Base-by-base conservation (phyloP, 1,140 invertebrate genomes). In the Eubasilissa regina region DNA sequence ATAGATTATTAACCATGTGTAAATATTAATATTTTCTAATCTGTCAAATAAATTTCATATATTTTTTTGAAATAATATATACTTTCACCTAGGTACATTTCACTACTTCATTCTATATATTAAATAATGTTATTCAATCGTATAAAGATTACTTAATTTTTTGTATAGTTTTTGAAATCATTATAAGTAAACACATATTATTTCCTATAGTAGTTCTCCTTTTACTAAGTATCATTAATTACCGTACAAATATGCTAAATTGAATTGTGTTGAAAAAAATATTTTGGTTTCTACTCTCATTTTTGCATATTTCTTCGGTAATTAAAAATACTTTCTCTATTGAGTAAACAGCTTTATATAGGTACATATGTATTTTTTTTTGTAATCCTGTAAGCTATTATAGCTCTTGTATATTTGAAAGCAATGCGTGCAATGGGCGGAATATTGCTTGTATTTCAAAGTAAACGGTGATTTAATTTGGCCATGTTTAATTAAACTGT, bases 401-500 rank as follows among this genome's bases (percentile, higher is more conserved):
- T 51, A 51, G 19, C 10, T 21, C 11, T 25, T 64, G 60, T 64
- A 64, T 21, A 64, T 35, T 51, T 64, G 60, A 64, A 12, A 13
- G 60, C 60, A 25, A 43, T n/a, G 35, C 35, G 19, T 43, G 35
- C 35, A 43, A 64, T 35, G 11, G 9, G 35, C 10, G 35, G 13
- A 10, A 25, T 12, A 13, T 64, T n/a, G 55, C 55, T 58, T 58
- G 17, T 64, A 25, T 35, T 64, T 13, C 21, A 43, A 64, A 64
- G 21, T 25, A 64, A 19, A 64, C 19, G 35, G 66, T 70, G 66
- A 70, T 70, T 21, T 45, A 47, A 70, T 47, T 70, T 70, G 66
- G 66, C 66, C 66, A 70, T 70, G 43, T 70, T 70, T 15, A 64
- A 25, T 64, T 25, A 25, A 64, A 64, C 60, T 25, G 19, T 64